Base-by-base conservation (phyloP, 1,140 invertebrate genomes). In the Drosophila arizonae region DNA sequence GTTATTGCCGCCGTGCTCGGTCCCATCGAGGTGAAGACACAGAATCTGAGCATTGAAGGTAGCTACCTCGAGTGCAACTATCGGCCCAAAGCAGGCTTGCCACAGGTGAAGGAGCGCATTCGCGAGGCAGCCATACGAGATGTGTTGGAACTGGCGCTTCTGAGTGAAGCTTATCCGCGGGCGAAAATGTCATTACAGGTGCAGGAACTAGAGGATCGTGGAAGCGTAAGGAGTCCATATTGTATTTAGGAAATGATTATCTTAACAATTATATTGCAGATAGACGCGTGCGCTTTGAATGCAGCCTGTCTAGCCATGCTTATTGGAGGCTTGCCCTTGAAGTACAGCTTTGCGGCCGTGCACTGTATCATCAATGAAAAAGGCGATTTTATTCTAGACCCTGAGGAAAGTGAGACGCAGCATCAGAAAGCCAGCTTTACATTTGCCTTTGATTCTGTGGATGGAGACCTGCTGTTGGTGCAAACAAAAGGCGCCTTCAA, bases 161-260 rank as follows among this genome's bases (percentile, higher is more conserved):
- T 96, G 3, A 92, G 94, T 0, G 92, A 93, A 56, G 88, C 96
- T 17, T 95, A 97, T 93, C 97, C 97, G 5, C 93, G 96, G 36
- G 94, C 96, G 6, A 93, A 95, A 21, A 94, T 98, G 70, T 94
- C 94, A 9, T 92, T 98, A 15, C 95, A 95, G 73, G 82, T 98
- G 64, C 97, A 98, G 92, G 97, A 98, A 93, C 92, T 98, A 77
- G 95, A 98, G 92, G 95, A 97, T 93, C 94, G 93, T 90, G 96
- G 97, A 70, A 96, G 96, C 68, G 96, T 97, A 93, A 93, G 93
- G 1, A 0, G 9, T 9, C 4, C 0, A 3, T 13, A 24, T 4
- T 26, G 0, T 21, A 51, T 4, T 5, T 46, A 21, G 21, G 6
- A 46, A 46, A 26, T 9, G 21, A 2, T 1, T 26, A 33, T 30